Conservation (phyloP, 2,888 invertebrate genomes). For the Phortica magna region DNA sequence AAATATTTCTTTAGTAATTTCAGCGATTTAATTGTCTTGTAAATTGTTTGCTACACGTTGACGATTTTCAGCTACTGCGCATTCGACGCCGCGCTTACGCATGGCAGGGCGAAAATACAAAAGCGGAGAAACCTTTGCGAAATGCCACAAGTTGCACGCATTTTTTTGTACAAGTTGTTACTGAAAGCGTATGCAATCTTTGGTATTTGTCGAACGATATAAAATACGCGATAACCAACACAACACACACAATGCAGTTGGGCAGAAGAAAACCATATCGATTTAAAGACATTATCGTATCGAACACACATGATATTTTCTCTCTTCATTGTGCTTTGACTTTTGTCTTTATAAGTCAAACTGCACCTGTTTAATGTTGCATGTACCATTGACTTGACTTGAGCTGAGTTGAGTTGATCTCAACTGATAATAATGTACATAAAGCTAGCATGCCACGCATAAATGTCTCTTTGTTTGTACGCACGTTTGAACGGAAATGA, state of each 20-base stretch:
- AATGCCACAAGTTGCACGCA: conserved; percentile 69
- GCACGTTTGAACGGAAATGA: conserved; percentile 56
- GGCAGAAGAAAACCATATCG: conserved; percentile 9
- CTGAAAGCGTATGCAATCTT: conserved; percentile 4
- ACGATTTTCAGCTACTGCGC: conserved; percentile 53
- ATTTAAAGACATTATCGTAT: neutral
- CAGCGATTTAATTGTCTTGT: conserved; percentile 71
- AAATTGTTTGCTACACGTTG: conserved; percentile 58
- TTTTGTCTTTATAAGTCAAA: neutral
- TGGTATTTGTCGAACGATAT: conserved; percentile 35
- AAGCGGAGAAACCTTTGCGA: neutral
- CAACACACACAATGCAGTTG: neutral
- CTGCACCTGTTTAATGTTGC: conserved; percentile 60
- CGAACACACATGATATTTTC: neutral
- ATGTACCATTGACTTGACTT: conserved; percentile 4
- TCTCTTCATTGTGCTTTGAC: neutral
- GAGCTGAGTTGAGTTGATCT: neutral
- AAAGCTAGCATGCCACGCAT: conserved; percentile 66
- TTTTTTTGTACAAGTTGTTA: conserved; percentile 42
- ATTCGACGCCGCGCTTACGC: conserved; percentile 50
- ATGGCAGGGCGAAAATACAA: neutral
- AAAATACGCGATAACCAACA: conserved; percentile 18
- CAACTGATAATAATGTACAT: conserved; percentile 64
- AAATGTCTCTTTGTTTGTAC: neutral
- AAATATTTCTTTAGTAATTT: conserved; percentile 18